Conservation (phyloP, 2,113 vertebrate species). For the Vireo altiloquus region DNA sequence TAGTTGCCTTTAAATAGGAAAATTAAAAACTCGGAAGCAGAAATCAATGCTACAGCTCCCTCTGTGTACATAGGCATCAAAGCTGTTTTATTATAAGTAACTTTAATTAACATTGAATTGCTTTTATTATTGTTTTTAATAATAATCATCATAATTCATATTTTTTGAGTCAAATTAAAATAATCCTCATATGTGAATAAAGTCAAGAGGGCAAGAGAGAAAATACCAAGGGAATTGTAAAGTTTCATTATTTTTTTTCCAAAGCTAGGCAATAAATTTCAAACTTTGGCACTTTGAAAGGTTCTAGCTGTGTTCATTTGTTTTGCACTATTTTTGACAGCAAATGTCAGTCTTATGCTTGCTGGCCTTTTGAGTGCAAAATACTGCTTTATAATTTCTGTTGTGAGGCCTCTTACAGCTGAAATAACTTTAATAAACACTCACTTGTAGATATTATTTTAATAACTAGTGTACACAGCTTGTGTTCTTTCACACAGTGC, state of each 20-base stretch:
- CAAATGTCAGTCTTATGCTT: not conserved
- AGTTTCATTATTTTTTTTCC: slow-evolving; percentile 3
- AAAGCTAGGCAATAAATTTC: not conserved
- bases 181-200: not conserved
- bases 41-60: not conserved
- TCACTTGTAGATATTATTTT: not conserved
- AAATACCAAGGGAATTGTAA: not conserved
- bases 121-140: not conserved
- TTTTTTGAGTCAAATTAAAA: not conserved
- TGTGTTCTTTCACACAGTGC: not conserved
- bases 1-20: not conserved
- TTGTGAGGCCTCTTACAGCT: not conserved
- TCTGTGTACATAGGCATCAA: not conserved
- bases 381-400: not conserved
- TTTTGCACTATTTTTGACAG: not conserved
- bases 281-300: not conserved
- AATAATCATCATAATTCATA: not conserved
- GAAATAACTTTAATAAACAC: not conserved
- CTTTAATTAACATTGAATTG: not conserved
- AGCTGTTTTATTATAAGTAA: not conserved
- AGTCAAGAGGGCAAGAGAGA: not conserved
- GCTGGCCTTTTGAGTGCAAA: not conserved
- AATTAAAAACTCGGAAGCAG: not conserved
- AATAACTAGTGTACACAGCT: not conserved
- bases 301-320: not conserved